Evolutionary conservation across 2,888 invertebrate genomes (phyloP), one percentile per base, ranked within the genome.

Genomic region (Portevinia maculata): DNA sequence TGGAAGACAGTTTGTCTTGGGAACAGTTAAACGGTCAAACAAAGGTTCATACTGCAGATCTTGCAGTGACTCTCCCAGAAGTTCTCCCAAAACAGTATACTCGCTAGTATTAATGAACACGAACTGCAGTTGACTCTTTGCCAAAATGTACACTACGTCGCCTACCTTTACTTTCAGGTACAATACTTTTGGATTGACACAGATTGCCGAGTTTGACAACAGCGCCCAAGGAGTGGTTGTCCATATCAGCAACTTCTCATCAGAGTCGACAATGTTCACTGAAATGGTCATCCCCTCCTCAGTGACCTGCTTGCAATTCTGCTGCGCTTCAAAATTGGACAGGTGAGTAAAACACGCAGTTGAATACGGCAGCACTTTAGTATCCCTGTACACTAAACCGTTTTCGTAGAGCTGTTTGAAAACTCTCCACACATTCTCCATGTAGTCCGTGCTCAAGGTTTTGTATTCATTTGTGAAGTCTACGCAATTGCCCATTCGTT

Each of bases 381-480:
- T 96, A 44, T 98, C 98, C 89, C 95, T 94, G 90, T 99, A 99
- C 0, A 99, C 97, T 48, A 99, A 91, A 3, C 97, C 98, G 90
- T 98, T 99, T 86, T 95, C 94, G 90, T 93, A 98, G 0, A 99
- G 91, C 90, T 99, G 95, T 87, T 96, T 96, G 90, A 99, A 99
- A 7, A 98, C 95, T 97, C 98, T 98, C 99, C 99, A 99, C 83
- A 99, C 95, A n/a, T 96, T 95, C 90, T 99, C 99, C 99, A 99
- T 99, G 89, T 95, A 99, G 93, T 94, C 96, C 0, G 98, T 97
- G 89, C 99, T 98, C 85, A 99, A 92, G 0, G 99, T 98, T 91
- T 98, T 98, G 92, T 99, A 99, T 90, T 99, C 98, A 91, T 98
- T 97, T 87, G 96, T 93, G 91, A 99, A 99, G 92, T 99, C 97